A percentile compares a stretch with the other conserved stretches of the same genome.
Evolutionary conservation across 2,888 invertebrate genomes (phyloP).

Genomic region (Isoperla grammatica): DNA sequence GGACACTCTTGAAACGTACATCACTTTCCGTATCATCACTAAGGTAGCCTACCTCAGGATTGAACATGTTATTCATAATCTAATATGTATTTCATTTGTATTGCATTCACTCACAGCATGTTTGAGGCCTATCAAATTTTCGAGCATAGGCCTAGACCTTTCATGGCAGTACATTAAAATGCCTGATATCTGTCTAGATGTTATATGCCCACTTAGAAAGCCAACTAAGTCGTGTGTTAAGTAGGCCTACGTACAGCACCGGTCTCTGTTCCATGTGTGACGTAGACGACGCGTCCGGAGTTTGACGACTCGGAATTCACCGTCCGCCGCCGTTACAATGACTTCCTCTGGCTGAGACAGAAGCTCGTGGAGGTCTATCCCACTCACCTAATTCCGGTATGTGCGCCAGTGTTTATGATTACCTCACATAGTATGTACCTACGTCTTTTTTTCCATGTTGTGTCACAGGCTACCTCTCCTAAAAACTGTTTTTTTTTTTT

Average conservation of each 20-base stretch:
- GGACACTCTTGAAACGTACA: constrained; percentile 64
- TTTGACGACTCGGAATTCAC: constrained; percentile 57
- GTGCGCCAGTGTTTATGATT: too few species aligned
- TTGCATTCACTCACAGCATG: too few species aligned
- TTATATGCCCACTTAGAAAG: not conserved
- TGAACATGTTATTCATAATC: too few species aligned
- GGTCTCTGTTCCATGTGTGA: constrained; percentile 32
- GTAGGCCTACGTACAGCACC: not conserved
- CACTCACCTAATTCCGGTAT: constrained; percentile 62
- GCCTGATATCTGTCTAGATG: too few species aligned
- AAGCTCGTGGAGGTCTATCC: constrained; percentile 59
- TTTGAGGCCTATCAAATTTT: too few species aligned
- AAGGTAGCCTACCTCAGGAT: constrained; percentile 45
- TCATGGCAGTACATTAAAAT: too few species aligned
- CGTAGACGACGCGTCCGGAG: constrained; percentile 56
- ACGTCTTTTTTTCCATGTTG: not conserved
- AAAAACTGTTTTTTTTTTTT: too few species aligned
- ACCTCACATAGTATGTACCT: too few species aligned
- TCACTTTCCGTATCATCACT: constrained; percentile 63
- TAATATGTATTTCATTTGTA: too few species aligned
- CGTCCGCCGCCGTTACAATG: constrained; percentile 63
- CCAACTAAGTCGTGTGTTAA: not conserved
- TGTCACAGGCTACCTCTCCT: too few species aligned
- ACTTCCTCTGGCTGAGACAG: constrained; percentile 64
- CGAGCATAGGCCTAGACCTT: too few species aligned